phyloP scores from a whole-genome alignment of 64 coral and sea anemone genomes.

The Hydrozoanthus tunicans region DNA sequence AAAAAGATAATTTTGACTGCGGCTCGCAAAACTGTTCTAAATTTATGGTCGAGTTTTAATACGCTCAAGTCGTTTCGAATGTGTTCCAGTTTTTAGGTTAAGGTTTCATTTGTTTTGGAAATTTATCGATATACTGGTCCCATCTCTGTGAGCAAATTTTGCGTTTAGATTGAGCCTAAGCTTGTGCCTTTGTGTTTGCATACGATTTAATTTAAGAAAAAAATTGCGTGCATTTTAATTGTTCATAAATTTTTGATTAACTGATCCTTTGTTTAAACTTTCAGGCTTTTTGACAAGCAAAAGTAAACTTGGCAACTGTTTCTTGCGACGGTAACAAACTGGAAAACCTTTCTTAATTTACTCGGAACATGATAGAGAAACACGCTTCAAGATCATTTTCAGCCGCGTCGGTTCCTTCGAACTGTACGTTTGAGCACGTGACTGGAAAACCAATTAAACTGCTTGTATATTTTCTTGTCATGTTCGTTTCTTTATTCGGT shows the following conservation, averaged over 20 bases:
- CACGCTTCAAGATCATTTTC: neutral
- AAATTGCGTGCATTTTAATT: neutral
- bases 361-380: neutral
- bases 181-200: neutral
- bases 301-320: no score
- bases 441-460: constrained; percentile 42
- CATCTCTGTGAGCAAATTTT: no score
- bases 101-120: no score
- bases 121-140: no score
- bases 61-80: neutral
- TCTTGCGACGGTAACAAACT: neutral
- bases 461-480: constrained; percentile 16
- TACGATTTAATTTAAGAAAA: neutral
- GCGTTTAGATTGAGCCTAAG: no score
- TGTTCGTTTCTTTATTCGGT: constrained; percentile 41
- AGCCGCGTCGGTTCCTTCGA: neutral
- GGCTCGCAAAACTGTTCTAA: neutral
- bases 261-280: no score
- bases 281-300: no score
- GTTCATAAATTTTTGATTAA: no score
- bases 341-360: neutral
- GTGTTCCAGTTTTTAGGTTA: neutral
- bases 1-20: no score
- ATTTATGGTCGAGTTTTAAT: neutral
- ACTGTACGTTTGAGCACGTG: neutral